These are phyloP conservation scores for Caprella mutica DNA, from an alignment of 2,888 invertebrate species.

Conservation along the genomic window DNA sequence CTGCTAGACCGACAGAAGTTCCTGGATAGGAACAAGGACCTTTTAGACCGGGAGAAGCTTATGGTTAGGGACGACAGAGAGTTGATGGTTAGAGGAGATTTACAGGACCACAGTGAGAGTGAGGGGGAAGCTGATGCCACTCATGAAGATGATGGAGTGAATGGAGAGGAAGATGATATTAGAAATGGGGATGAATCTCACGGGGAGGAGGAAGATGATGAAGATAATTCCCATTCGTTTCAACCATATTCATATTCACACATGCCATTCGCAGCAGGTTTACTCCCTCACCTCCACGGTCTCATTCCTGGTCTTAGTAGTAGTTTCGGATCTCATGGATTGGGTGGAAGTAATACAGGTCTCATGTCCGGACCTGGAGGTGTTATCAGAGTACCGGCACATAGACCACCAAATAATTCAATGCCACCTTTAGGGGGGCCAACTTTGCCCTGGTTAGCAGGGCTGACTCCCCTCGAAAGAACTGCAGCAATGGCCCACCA, in stretches of 20 bases:
- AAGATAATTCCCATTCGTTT: constrained; percentile 24
- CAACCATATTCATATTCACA: constrained; percentile 33
- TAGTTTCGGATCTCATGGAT: constrained; percentile 8
- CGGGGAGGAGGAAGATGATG: constrained; percentile 24
- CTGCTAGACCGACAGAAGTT: not conserved
- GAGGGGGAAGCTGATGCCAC: constrained; percentile 24
- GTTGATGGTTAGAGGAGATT: constrained; percentile 14
- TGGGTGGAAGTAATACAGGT: constrained; percentile 3
- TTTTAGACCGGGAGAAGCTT: not conserved
- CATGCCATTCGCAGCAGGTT: constrained; percentile 32
- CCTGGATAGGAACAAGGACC: not conserved
- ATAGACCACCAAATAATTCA: constrained; percentile 27
- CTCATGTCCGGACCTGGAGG: constrained; percentile 25
- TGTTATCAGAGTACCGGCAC: constrained; percentile 33
- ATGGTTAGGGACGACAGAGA: constrained; percentile 7
- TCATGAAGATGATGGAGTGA: constrained; percentile 19
- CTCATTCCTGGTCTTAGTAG: constrained; percentile 21
- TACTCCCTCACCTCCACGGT: constrained; percentile 24
- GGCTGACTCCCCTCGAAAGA: constrained; percentile 30
- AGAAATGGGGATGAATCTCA: constrained; percentile 15
- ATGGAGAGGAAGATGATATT: constrained; percentile 18
- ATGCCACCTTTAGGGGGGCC: constrained; percentile 19
- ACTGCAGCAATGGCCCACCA: constrained; percentile 33
- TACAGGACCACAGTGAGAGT: constrained; percentile 1
- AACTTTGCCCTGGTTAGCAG: constrained; percentile 30